phyloP scores from a whole-genome alignment of 2,797 vertebrate species.

The Gymnothorax reevesii region DNA sequence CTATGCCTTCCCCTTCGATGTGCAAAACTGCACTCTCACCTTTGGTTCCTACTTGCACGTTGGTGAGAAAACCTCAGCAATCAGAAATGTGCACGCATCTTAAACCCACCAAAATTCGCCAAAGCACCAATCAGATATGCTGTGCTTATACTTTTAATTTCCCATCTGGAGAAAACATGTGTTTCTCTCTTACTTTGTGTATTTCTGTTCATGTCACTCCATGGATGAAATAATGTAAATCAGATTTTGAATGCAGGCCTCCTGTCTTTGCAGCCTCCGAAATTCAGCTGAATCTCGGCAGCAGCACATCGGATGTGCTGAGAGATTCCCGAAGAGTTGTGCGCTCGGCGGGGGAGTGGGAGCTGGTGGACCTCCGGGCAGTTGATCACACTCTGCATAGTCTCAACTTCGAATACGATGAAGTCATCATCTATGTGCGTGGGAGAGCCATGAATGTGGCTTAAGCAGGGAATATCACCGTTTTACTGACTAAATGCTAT shows the following conservation, averaged over 20 bases:
- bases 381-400: neutral
- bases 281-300: constrained; percentile 30
- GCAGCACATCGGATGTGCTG: constrained; percentile 37
- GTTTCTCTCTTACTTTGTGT: too few relatives aligned
- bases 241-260: neutral
- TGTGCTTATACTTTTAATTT: too few relatives aligned
- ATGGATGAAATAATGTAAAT: too few relatives aligned
- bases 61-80: constrained; percentile 51
- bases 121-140: neutral
- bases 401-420: constrained; percentile 23
- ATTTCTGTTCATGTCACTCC: too few relatives aligned
- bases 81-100: too few relatives aligned
- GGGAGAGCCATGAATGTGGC: neutral
- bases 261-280: constrained; percentile 48
- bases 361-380: constrained; percentile 55
- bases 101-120: neutral
- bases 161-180: too few relatives aligned
- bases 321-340: constrained; percentile 46
- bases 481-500: too few relatives aligned
- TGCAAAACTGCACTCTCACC: constrained; percentile 64
- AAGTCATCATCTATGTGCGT: constrained; percentile 57
- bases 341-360: constrained; percentile 66
- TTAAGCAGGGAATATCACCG: too few relatives aligned
- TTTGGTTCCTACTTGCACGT: constrained; percentile 60
- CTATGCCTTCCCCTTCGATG: constrained; percentile 71